phyloP scores from a whole-genome alignment of 2,797 vertebrate species.

The Gymnothorax javanicus region DNA sequence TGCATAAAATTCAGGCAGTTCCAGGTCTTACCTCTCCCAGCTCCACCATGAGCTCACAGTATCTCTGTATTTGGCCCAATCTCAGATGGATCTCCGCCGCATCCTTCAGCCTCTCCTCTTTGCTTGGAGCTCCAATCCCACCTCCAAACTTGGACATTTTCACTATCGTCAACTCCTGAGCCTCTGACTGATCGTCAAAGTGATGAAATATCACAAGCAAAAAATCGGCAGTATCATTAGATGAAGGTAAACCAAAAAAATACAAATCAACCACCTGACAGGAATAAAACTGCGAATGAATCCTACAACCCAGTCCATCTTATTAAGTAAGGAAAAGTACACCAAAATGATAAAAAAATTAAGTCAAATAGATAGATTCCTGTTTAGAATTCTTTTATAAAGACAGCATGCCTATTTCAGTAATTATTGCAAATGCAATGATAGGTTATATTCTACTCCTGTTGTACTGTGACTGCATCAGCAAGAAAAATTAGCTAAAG shows the following conservation, averaged over 20 bases:
- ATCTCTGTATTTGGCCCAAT: constrained; percentile 92
- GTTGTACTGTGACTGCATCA: neutral
- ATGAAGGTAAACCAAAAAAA: neutral
- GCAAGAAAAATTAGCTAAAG: neutral
- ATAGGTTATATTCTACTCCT: neutral
- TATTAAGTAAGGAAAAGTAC: neutral
- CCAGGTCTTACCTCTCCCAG: constrained; percentile 87
- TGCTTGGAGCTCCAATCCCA: constrained; percentile 91
- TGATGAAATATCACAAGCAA: neutral
- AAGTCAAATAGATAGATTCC: neutral
- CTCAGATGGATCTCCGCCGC: constrained; percentile 94
- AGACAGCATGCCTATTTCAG: neutral
- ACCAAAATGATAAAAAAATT: neutral
- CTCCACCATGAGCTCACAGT: constrained; percentile 98
- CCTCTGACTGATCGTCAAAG: constrained; percentile 80
- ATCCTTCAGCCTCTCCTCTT: constrained; percentile 89
- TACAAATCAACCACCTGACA: neutral
- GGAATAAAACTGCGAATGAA: neutral
- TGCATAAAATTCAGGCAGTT: neutral
- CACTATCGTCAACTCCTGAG: constrained; percentile 93
- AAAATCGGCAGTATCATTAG: neutral
- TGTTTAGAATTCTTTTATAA: too few relatives aligned
- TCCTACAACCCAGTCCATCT: neutral
- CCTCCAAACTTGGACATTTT: constrained; percentile 98
- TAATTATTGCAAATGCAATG: neutral